Evolutionary conservation across 2,888 invertebrate genomes (phyloP), one percentile per base, ranked within the genome.

Genomic region (Drosophila lacicola): DNA sequence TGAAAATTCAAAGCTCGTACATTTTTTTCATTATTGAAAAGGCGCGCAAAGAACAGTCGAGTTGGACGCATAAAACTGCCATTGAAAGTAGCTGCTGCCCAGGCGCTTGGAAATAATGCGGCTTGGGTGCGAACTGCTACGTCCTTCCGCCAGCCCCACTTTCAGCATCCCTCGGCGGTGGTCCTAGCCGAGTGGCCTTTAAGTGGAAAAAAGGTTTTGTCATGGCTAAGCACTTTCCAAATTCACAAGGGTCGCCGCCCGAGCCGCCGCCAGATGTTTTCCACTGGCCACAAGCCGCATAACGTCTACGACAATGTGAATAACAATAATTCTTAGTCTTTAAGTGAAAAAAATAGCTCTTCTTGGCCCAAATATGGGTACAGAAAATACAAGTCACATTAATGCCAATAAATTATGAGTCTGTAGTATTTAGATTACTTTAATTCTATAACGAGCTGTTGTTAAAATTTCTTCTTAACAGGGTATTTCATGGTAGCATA

Each of bases 191-290:
- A 68, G 73, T 66, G 71, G 74, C 63, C 70, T 76, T 75, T 69
- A 78, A 87, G 81, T 80, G 81, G 81, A 79, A 82, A 74, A 79
- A 82, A 85, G 75, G 80, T 86, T 81, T 82, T 88, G 78, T 88
- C 82, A 82, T 81, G 85, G 88, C 82, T 85, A 88, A 86, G 82
- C 82, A 82, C 79, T 85, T 85, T 75, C 63, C 69, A 70, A 65
- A 72, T 82, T 77, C 80, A 68, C 82, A 60, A 74, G 78, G 77
- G 73, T 73, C 73, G 70, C 47, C 44, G 39, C 36, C 45, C 50
- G 44, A 34, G 44, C 42, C 33, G 56, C 13, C 34, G 65, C 51
- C 78, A 71, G 64, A 68, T 65, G 74, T 49, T 76, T 42, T 47
- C 71, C 71, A 44, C 36, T 65, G 68, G 56, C 80, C 69, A 44